Conservation (phyloP, 2,888 invertebrate species). For the Xestia ashworthii region DNA sequence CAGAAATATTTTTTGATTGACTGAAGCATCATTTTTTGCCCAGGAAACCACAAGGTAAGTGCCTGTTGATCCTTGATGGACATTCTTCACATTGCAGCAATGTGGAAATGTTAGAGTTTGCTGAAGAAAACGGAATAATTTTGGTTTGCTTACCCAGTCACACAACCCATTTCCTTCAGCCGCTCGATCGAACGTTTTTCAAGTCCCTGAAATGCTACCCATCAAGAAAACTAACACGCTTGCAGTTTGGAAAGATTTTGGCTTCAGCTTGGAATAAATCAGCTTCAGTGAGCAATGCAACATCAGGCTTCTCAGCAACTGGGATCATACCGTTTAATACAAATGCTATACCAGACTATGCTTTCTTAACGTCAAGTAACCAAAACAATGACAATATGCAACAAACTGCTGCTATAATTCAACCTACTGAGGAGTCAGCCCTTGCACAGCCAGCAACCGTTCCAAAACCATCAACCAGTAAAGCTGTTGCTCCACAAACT, state of each 20-base stretch:
- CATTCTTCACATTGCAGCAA: slow-evolving; percentile 55
- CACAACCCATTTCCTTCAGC: slow-evolving; percentile 48
- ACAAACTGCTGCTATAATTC: slow-evolving; percentile 36
- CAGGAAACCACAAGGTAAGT: slow-evolving; percentile 51
- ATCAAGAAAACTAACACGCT: slow-evolving; percentile 41
- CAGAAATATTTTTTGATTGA: slow-evolving; percentile 50
- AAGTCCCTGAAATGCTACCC: slow-evolving; percentile 67
- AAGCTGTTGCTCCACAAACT: slow-evolving; percentile 29
- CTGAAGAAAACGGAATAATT: slow-evolving; percentile 50
- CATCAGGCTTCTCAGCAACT: slow-evolving; percentile 61
- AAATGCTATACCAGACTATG: slow-evolving; percentile 56
- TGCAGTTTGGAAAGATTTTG: slow-evolving; percentile 51
- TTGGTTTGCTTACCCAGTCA: slow-evolving; percentile 53
- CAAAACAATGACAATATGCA: slow-evolving; percentile 23
- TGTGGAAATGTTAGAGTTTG: slow-evolving; percentile 54
- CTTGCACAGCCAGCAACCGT: slow-evolving; percentile 34
- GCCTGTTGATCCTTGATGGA: slow-evolving; percentile 53
- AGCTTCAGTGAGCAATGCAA: slow-evolving; percentile 60
- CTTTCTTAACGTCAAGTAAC: slow-evolving; percentile 40
- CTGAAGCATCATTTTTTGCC: slow-evolving; percentile 49
- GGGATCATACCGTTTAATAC: slow-evolving; percentile 68
- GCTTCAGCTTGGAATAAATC: slow-evolving; percentile 58
- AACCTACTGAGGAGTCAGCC: slow-evolving; percentile 26
- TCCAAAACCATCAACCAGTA: slow-evolving; percentile 37
- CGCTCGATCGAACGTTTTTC: slow-evolving; percentile 55